Evolutionary conservation across 2,888 invertebrate species (phyloP).

Genomic region (Harpalus rufipes): DNA sequence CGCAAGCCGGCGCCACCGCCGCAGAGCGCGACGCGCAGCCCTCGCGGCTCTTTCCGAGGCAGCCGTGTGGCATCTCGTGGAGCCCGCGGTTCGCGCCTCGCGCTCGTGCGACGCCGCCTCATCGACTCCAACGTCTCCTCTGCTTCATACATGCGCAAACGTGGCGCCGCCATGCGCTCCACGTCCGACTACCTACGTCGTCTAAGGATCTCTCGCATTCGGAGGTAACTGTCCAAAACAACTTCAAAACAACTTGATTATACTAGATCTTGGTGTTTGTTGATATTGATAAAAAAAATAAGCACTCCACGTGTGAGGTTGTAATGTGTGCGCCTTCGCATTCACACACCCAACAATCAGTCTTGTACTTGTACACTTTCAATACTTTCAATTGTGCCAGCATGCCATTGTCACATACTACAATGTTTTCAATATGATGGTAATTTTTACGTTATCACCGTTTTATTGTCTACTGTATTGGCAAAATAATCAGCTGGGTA

Average conservation of each 20-base stretch:
- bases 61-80: conserved; percentile 75
- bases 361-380: conserved; percentile 51
- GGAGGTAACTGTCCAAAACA: conserved; percentile 75
- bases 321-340: conserved; percentile 40
- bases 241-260: conserved; percentile 68
- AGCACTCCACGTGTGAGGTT: conserved; percentile 53
- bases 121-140: conserved; percentile 78
- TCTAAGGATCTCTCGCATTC: conserved; percentile 76
- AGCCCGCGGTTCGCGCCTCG: conserved; percentile 76
- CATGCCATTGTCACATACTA: conserved; percentile 47
- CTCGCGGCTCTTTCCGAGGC: conserved; percentile 58
- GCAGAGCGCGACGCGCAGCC: conserved; percentile 72
- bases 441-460: conserved; percentile 13
- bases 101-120: conserved; percentile 80
- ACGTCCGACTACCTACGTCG: conserved; percentile 76
- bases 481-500: conserved; percentile 22
- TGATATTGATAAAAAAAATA: conserved; percentile 22
- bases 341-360: conserved; percentile 32
- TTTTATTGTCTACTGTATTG: conserved; percentile 18
- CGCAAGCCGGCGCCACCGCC: conserved; percentile 74
- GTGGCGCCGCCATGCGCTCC: conserved; percentile 76
- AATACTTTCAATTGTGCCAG: conserved; percentile 44
- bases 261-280: conserved; percentile 55
- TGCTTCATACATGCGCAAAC: conserved; percentile 80
- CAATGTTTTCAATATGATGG: conserved; percentile 31